phyloP scores from a whole-genome alignment of 2,797 vertebrate species.

The Catamblyrhynchus diadema region DNA sequence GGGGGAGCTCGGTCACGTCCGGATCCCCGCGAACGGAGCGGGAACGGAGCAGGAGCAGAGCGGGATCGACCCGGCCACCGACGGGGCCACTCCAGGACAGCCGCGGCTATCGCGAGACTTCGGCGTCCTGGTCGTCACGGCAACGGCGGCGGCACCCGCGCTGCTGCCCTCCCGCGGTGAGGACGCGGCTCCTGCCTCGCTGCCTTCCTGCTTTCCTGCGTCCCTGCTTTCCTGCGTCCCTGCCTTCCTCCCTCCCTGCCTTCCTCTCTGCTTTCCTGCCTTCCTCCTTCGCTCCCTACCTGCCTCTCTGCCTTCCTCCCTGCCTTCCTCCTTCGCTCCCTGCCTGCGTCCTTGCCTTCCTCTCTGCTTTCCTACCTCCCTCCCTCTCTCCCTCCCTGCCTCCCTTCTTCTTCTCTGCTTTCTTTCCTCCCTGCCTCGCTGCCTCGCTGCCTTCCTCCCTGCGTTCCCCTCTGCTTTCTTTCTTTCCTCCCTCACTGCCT shows the following conservation, averaged over 20 bases:
- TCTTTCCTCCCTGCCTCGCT: too few relatives aligned
- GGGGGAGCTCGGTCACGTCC: fast-evolving
- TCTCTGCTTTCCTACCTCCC: too few relatives aligned
- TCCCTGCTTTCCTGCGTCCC: too few relatives aligned
- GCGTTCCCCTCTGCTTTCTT: too few relatives aligned
- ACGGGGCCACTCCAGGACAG: fast-evolving
- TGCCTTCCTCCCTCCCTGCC: fast-evolving
- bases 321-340: neutral
- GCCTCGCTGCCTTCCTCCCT: fast-evolving
- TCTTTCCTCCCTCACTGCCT: too few relatives aligned
- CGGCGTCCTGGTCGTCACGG: neutral
- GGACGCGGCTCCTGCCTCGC: fast-evolving
- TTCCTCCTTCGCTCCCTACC: fast-evolving
- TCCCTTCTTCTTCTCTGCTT: too few relatives aligned
- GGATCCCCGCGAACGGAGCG: fast-evolving
- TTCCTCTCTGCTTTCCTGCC: neutral
- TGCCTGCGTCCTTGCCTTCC: fast-evolving
- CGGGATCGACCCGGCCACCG: fast-evolving
- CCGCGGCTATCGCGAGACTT: neutral
- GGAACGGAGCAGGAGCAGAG: fast-evolving
- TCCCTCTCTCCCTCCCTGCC: fast-evolving
- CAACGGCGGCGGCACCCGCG: neutral
- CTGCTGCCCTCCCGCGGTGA: neutral
- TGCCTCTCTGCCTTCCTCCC: fast-evolving
- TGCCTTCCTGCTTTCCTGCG: neutral